These are phyloP conservation scores for Eilema griseolum DNA, from an alignment of 2,888 invertebrate genomes.

Conservation along the genomic window DNA sequence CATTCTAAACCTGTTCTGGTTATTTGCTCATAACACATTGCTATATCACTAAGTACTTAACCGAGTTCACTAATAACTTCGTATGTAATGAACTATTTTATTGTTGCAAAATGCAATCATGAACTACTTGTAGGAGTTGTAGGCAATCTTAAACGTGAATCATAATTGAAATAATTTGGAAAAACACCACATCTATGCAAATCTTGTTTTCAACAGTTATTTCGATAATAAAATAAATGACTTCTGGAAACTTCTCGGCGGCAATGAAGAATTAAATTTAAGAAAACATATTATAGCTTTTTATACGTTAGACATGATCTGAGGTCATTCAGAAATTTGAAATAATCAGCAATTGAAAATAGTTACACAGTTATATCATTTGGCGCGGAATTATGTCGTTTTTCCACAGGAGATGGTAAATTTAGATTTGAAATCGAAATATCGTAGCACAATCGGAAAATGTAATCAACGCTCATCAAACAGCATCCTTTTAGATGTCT, in stretches of 20 bases:
- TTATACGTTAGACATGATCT: neutral
- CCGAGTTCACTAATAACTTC: slow-evolving; percentile 23
- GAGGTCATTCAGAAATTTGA: neutral
- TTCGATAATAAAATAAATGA: neutral
- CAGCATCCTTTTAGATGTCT: slow-evolving; percentile 14
- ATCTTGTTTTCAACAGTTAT: neutral
- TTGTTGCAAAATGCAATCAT: slow-evolving; percentile 32
- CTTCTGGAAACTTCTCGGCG: neutral
- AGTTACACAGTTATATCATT: neutral
- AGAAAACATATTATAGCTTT: neutral
- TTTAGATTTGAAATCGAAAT: neutral
- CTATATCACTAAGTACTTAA: slow-evolving; percentile 24
- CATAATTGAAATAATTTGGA: slow-evolving; percentile 16
- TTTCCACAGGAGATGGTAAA: neutral
- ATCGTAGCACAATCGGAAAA: neutral
- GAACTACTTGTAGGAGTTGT: slow-evolving; percentile 20
- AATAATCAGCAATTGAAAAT: neutral
- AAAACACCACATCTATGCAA: slow-evolving; percentile 9
- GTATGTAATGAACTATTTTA: slow-evolving; percentile 25
- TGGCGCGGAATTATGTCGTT: neutral
- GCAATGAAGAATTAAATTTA: neutral
- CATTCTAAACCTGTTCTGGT: slow-evolving; percentile 43
- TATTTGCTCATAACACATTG: slow-evolving; percentile 30
- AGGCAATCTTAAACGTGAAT: slow-evolving; percentile 20
- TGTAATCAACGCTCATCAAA: slow-evolving; percentile 11